phyloP scores from a whole-genome alignment of 2,888 invertebrate species.

The Dysmachus trigonus region DNA sequence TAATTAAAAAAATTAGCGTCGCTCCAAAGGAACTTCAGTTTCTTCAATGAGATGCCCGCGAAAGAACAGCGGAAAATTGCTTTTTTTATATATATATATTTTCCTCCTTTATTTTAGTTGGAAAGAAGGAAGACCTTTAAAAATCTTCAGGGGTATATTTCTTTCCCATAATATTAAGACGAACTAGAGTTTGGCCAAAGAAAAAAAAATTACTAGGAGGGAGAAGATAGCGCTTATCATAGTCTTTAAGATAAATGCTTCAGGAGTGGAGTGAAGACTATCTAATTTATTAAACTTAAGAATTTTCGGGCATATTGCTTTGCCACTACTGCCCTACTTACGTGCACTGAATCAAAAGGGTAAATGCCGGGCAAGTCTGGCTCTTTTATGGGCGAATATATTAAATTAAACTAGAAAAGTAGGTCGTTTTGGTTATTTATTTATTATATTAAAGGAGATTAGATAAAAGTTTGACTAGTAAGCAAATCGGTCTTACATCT shows the following conservation, averaged over 20 bases:
- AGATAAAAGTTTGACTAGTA: background rate
- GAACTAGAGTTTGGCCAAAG: background rate
- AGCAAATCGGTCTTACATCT: background rate
- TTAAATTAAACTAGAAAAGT: background rate
- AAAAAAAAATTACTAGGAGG: background rate
- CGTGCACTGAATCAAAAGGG: background rate
- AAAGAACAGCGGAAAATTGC: background rate
- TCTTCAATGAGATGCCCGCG: background rate
- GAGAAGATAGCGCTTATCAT: background rate
- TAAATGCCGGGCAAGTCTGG: background rate
- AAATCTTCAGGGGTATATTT: background rate
- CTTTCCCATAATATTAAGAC: background rate
- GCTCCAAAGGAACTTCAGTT: background rate
- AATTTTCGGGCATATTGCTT: background rate
- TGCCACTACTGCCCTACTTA: background rate
- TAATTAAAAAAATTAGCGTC: conserved; percentile 19
- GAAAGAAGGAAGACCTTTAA: background rate
- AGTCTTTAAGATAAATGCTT: background rate
- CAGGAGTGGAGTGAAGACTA: background rate
- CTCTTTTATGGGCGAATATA: background rate
- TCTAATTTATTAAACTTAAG: background rate
- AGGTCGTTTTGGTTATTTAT: background rate
- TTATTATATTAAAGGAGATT: background rate
- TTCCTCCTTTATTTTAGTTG: background rate
- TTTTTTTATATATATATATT: background rate